Percentiles rank a stretch among this genome's conserved stretches.
phyloP scores from a whole-genome alignment of 2,888 invertebrate species.

The Mongoloraphidia duomilia region DNA sequence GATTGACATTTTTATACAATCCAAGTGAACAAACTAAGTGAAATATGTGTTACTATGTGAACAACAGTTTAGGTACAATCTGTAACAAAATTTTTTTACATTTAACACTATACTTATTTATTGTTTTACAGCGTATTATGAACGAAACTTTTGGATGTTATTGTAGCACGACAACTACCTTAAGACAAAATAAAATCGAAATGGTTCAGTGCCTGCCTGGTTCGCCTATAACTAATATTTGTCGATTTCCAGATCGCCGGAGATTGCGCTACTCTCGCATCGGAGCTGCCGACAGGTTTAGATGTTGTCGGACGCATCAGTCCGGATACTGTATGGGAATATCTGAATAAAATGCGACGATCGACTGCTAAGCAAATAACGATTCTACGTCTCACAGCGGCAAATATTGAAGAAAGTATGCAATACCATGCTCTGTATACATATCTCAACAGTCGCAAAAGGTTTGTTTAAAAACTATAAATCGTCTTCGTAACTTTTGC shows the following conservation, averaged over 20 bases:
- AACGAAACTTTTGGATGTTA: too few relatives aligned
- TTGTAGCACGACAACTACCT: too few relatives aligned
- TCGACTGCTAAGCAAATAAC: slow-evolving; percentile 78
- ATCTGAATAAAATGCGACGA: slow-evolving; percentile 79
- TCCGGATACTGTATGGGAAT: slow-evolving; percentile 85
- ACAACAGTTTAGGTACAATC: too few relatives aligned
- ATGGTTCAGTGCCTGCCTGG: background rate
- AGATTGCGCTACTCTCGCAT: slow-evolving; percentile 48
- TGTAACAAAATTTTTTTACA: too few relatives aligned
- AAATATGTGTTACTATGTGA: too few relatives aligned
- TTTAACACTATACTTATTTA: too few relatives aligned
- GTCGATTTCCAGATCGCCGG: slow-evolving; percentile 37
- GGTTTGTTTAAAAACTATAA: slow-evolving; percentile 20
- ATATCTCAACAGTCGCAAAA: slow-evolving; percentile 72
- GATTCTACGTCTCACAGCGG: slow-evolving; percentile 65
- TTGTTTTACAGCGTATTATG: too few relatives aligned
- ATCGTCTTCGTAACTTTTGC: background rate
- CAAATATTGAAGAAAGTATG: slow-evolving; percentile 68
- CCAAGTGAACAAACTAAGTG: too few relatives aligned
- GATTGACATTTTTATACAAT: too few relatives aligned
- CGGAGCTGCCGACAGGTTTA: slow-evolving; percentile 60
- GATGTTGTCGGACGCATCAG: slow-evolving; percentile 86
- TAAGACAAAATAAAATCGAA: background rate
- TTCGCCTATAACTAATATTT: slow-evolving; percentile 11
- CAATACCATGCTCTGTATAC: slow-evolving; percentile 75